Evolutionary conservation across 1,140 invertebrate species (phyloP).

Genomic region (Campoletis sonorensis): DNA sequence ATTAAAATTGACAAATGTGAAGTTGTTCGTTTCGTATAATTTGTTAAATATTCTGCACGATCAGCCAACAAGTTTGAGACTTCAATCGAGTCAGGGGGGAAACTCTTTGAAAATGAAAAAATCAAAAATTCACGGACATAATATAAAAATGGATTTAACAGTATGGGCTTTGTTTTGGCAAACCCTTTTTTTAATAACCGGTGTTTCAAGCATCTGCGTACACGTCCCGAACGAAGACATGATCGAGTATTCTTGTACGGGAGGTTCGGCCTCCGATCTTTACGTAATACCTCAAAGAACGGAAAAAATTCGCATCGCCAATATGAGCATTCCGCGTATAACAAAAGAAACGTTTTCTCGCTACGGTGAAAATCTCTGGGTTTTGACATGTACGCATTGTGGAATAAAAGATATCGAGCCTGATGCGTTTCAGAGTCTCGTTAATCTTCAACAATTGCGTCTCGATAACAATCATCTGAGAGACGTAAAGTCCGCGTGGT

Average conservation of each 20-base stretch:
- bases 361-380: conserved; percentile 65
- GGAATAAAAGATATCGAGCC: conserved; percentile 66
- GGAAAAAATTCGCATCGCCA: conserved; percentile 65
- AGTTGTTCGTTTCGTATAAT: neutral
- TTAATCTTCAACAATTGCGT: conserved; percentile 68
- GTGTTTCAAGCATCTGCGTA: conserved; percentile 58
- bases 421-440: conserved; percentile 60
- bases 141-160: conserved; percentile 27
- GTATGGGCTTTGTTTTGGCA: conserved; percentile 16
- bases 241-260: conserved; percentile 66
- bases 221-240: conserved; percentile 63
- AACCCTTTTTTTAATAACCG: conserved; percentile 34
- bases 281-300: conserved; percentile 56
- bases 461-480: conserved; percentile 67
- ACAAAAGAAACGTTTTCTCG: conserved; percentile 61
- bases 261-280: conserved; percentile 63
- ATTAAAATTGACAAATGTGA: too few species aligned
- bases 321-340: conserved; percentile 62
- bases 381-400: conserved; percentile 68
- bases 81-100: neutral
- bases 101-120: neutral
- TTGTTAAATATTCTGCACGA: neutral
- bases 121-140: conserved; percentile 30
- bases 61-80: neutral
- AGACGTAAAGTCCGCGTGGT: conserved; percentile 63